Conservation (phyloP, 30 jellyfish, hydroid and myxozoan species). For the Chironex yamaguchii region DNA sequence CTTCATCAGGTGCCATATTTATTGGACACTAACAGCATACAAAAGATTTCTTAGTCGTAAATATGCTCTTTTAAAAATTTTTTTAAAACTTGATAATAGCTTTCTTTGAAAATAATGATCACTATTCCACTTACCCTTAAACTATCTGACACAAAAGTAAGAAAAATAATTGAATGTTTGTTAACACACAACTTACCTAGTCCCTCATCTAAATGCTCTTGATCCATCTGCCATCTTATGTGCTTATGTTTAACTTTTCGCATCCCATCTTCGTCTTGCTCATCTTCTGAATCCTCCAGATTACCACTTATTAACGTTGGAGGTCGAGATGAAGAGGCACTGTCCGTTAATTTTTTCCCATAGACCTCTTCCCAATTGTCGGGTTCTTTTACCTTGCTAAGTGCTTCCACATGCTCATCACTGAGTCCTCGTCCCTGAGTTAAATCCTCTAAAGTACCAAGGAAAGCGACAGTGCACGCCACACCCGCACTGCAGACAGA, state of each 20-base stretch:
- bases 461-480: constrained; percentile 96
- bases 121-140: no score
- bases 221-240: constrained; percentile 96
- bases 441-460: constrained; percentile 92
- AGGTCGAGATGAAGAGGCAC: constrained; percentile 76
- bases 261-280: constrained; percentile 73
- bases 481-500: constrained; percentile 94
- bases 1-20: no score
- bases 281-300: constrained; percentile 79
- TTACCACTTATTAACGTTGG: constrained; percentile 79
- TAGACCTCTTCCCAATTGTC: constrained; percentile 77
- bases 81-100: no score
- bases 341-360: constrained; percentile 50
- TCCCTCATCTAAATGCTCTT: constrained; percentile 71
- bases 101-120: no score
- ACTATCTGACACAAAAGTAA: no score
- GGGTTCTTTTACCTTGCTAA: constrained; percentile 78
- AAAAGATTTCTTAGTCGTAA: no score
- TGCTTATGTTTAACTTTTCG: constrained; percentile 87
- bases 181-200: constrained; percentile 22
- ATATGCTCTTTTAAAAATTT: no score
- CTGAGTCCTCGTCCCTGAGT: constrained; percentile 88
- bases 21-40: no score
- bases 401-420: constrained; percentile 77
- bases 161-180: background rate